Conservation (phyloP, 2,797 vertebrate genomes). For the Muscicapa striata region DNA sequence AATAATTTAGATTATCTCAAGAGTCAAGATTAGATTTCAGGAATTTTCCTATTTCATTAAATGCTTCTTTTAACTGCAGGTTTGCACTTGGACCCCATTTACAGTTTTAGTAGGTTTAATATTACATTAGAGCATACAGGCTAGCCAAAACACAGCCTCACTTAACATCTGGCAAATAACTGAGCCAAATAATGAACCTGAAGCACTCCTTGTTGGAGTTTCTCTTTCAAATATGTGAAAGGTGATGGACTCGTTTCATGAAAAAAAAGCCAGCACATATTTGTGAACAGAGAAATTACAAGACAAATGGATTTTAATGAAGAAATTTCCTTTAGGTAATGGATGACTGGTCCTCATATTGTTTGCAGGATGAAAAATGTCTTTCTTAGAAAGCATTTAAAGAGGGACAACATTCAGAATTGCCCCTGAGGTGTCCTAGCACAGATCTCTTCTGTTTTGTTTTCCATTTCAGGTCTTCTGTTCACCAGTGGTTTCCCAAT, state of each 20-base stretch:
- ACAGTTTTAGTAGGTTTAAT: background rate
- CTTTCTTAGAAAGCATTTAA: background rate
- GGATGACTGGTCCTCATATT: background rate
- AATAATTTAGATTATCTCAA: background rate
- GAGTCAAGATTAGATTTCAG: background rate
- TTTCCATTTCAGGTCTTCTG: background rate
- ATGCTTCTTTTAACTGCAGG: background rate
- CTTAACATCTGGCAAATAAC: conserved; percentile 37
- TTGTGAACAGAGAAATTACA: background rate
- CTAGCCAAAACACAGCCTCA: conserved; percentile 30
- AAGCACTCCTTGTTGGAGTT: background rate
- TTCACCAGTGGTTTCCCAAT: background rate
- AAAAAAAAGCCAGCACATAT: background rate
- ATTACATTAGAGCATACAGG: background rate
- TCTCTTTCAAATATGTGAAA: conserved; percentile 44
- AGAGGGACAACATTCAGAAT: background rate
- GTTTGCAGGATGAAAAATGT: background rate
- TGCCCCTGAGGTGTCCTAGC: background rate
- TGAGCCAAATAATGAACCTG: conserved; percentile 29
- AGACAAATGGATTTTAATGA: conserved; percentile 10
- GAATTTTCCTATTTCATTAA: background rate
- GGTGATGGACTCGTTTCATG: background rate
- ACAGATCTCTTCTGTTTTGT: background rate
- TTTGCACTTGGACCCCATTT: conserved; percentile 14
- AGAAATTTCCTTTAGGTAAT: conserved; percentile 41